Evolutionary conservation across 2,797 vertebrate species (phyloP).

Genomic region (Astyanax mexicanus): DNA sequence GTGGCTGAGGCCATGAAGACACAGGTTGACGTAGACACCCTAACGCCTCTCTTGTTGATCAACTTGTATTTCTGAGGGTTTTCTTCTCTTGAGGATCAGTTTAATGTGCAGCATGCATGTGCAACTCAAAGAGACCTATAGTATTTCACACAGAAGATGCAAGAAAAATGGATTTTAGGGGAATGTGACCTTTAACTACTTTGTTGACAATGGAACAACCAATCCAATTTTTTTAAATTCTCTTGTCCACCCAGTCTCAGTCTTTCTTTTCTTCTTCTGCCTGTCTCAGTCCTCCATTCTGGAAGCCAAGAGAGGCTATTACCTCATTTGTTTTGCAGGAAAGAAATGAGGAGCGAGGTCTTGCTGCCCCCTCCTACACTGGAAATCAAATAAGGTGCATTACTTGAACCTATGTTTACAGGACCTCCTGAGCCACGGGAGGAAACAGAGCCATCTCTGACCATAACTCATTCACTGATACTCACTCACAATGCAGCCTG

Average conservation of each 20-base stretch:
- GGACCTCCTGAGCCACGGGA: constrained; percentile 65
- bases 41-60: too few relatives aligned
- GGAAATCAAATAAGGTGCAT: constrained; percentile 70
- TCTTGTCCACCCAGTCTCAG: constrained; percentile 67
- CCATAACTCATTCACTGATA: constrained; percentile 72
- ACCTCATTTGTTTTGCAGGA: constrained; percentile 63
- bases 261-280: neutral
- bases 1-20: too few relatives aligned
- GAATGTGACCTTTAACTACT: too few relatives aligned
- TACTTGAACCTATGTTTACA: constrained; percentile 68
- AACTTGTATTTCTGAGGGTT: too few relatives aligned
- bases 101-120: too few relatives aligned
- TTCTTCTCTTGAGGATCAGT: too few relatives aligned
- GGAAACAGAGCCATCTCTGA: constrained; percentile 69
- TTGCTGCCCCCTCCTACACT: constrained; percentile 57
- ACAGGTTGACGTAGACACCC: too few relatives aligned
- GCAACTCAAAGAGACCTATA: too few relatives aligned
- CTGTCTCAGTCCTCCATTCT: constrained; percentile 75
- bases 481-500: constrained; percentile 53
- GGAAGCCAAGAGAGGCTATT: constrained; percentile 76
- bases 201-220: too few relatives aligned
- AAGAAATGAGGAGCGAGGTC: constrained; percentile 36
- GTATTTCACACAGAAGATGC: too few relatives aligned
- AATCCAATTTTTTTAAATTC: too few relatives aligned
- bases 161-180: too few relatives aligned